A percentile compares a stretch with the other conserved stretches of the same genome.
These are phyloP conservation scores for Acanthornis magna DNA, from an alignment of 2,797 vertebrate genomes.

Conservation along the genomic window DNA sequence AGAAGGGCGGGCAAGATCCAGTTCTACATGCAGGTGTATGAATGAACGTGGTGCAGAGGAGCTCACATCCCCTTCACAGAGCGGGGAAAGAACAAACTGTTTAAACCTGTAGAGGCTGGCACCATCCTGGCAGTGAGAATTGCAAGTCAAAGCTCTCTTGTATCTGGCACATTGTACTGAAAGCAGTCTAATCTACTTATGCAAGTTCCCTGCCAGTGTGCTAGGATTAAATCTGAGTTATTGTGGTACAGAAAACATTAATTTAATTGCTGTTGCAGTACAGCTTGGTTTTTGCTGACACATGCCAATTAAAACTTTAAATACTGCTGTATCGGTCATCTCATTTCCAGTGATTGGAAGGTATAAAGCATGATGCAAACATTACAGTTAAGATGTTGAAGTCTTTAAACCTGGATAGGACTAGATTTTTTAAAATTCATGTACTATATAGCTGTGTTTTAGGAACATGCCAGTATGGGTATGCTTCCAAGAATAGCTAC, in stretches of 20 bases:
- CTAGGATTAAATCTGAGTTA: constrained; percentile 24
- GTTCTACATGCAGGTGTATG: accelerated
- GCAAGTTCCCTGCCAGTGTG: neutral
- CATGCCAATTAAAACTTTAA: neutral
- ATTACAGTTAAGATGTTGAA: neutral
- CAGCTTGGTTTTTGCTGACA: neutral
- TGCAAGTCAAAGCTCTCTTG: neutral
- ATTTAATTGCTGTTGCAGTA: neutral
- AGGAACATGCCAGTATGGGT: neutral
- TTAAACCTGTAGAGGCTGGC: neutral
- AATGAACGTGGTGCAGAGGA: neutral
- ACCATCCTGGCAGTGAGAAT: neutral
- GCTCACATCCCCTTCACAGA: neutral
- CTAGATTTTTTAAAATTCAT: neutral
- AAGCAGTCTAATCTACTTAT: constrained; percentile 13
- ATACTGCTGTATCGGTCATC: neutral
- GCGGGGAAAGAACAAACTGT: neutral
- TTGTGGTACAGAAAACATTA: constrained; percentile 3
- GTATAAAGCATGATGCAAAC: neutral
- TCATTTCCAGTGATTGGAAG: neutral
- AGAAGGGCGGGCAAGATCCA: neutral
- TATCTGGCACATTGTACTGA: neutral
- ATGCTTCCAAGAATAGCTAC: neutral
- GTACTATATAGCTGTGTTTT: neutral
- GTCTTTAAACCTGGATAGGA: neutral